Base-by-base conservation (phyloP, 1,140 invertebrate species). In the Drosophila burlai region DNA sequence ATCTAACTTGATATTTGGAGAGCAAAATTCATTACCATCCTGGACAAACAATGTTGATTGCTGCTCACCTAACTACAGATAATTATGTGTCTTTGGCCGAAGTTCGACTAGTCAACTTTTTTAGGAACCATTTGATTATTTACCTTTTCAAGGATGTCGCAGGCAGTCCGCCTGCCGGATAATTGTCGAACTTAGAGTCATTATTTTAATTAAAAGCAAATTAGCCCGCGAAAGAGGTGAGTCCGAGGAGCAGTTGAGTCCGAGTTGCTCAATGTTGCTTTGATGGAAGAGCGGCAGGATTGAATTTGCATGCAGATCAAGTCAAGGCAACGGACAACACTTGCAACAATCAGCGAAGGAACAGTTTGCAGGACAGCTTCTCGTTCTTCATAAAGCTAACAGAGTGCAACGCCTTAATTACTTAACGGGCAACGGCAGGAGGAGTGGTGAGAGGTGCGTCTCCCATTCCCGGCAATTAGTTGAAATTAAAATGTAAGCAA, bases 141-240 rank as follows among this genome's bases (percentile, higher is more conserved):
- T 87, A 75, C 80, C 83, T 83, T 74, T 72, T 69, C 18, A 26
- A 43, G 65, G 50, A 52, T 74, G 34, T 58, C 29, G 74, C 62
- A 16, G 46, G 16, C 47, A 29, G 18, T 76, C 55, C 49, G 50
- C 81, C 79, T 89, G 67, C 73, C 66, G 77, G 62, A 84, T 80
- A 90, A 91, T 91, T 90, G 65, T 73, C 79, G 78, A 91, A 90
- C 82, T 90, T 85, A 67, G 63, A 90, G 86, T 90, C 85, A 90
- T 90, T 90, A 90, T 72, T 77, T 80, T 90, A 86, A 90, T 90
- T 90, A 90, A 90, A 90, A 85, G 86, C 81, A 85, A 91, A 90
- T 91, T 85, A 91, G 86, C 59, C 75, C 46, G 62, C 63, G 63
- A 78, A 65, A 62, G 74, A 69, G 65, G 66, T 80, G 62, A 63